Conservation (phyloP, 1,140 invertebrate species). For the Chironomus tepperi region DNA sequence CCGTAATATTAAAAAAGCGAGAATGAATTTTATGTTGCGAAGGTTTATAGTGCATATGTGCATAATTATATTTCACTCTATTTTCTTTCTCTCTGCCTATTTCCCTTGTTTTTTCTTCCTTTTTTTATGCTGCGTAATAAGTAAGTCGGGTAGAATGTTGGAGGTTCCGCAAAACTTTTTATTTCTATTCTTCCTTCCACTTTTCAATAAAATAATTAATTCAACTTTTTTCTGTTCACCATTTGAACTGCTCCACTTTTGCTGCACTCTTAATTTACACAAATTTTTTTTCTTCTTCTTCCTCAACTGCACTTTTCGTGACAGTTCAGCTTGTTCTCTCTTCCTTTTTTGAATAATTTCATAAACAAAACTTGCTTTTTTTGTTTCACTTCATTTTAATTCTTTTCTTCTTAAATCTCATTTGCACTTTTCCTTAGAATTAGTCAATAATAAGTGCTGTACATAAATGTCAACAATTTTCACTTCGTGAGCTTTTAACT, state of each 20-base stretch:
- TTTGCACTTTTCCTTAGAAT: background rate
- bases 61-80: slow-evolving; percentile 19
- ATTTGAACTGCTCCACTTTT: slow-evolving; percentile 12
- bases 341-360: too few relatives aligned
- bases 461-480: too few relatives aligned
- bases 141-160: background rate
- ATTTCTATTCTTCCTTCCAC: too few relatives aligned
- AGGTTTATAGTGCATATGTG: slow-evolving; percentile 17
- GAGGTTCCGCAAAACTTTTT: background rate
- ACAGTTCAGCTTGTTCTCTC: background rate
- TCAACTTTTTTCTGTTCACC: background rate
- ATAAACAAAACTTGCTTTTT: background rate
- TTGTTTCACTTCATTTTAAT: background rate
- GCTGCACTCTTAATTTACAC: slow-evolving; percentile 5
- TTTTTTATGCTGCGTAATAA: slow-evolving; percentile 1
- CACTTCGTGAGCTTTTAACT: too few relatives aligned
- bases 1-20: background rate
- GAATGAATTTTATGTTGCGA: slow-evolving; percentile 1
- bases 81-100: slow-evolving; percentile 1
- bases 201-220: background rate
- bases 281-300: background rate
- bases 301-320: background rate
- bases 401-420: background rate
- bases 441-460: too few relatives aligned
- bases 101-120: background rate